Percentiles rank a stretch among this genome's conserved stretches.
phyloP scores from a whole-genome alignment of 2,797 vertebrate genomes.

The Brachyrhaphis roseni region DNA sequence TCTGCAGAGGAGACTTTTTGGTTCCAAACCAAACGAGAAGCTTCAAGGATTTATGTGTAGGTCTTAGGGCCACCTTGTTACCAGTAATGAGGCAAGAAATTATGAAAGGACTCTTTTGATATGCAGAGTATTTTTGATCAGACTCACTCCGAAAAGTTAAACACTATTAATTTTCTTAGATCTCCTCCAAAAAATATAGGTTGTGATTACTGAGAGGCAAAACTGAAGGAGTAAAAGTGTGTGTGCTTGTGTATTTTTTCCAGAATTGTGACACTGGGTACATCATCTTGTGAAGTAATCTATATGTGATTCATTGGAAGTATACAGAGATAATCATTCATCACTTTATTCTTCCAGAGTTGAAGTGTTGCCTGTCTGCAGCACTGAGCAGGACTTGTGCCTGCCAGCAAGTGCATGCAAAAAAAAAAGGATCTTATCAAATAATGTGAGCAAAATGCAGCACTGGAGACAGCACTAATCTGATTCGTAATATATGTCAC shows the following conservation, averaged over 20 bases:
- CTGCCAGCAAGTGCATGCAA: slow-evolving; percentile 27
- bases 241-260: slow-evolving; percentile 19
- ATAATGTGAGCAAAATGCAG: slow-evolving; percentile 10
- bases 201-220: slow-evolving; percentile 34
- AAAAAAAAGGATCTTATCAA: slow-evolving; percentile 41
- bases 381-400: slow-evolving; percentile 26
- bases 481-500: slow-evolving; percentile 22
- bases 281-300: slow-evolving; percentile 72
- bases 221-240: slow-evolving; percentile 32
- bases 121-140: slow-evolving; percentile 46
- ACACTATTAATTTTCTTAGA: slow-evolving; percentile 50
- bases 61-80: slow-evolving; percentile 30
- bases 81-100: slow-evolving; percentile 35
- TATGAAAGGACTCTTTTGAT: slow-evolving; percentile 35
- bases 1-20: slow-evolving; percentile 19
- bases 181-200: slow-evolving; percentile 37
- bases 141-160: slow-evolving; percentile 24
- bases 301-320: slow-evolving; percentile 61
- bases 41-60: slow-evolving; percentile 22
- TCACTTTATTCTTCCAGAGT: slow-evolving; percentile 42
- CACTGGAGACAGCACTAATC: slow-evolving; percentile 17
- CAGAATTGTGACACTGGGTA: slow-evolving; percentile 57
- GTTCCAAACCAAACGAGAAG: slow-evolving; percentile 25
- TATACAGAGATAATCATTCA: slow-evolving; percentile 47
- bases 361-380: slow-evolving; percentile 50